phyloP scores from a whole-genome alignment of 2,888 invertebrate species.

The Lepidochitona cinerea region DNA sequence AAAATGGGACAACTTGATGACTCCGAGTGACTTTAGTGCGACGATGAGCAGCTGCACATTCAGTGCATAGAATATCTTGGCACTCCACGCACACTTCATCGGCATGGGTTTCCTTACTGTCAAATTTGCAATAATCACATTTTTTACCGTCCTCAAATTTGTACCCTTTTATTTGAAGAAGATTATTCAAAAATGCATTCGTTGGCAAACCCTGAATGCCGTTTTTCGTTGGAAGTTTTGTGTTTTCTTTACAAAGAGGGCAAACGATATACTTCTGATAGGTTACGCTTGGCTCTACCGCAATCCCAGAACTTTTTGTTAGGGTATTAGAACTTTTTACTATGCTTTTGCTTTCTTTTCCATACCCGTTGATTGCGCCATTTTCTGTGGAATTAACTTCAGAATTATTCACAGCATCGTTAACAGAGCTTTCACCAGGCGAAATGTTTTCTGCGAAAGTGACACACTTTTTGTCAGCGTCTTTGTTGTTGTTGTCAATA shows the following conservation, averaged over 20 bases:
- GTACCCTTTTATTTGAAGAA: constrained; percentile 47
- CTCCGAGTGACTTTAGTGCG: constrained; percentile 60
- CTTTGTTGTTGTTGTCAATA: background rate
- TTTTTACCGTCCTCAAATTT: constrained; percentile 38
- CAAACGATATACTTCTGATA: background rate
- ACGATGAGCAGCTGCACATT: constrained; percentile 55
- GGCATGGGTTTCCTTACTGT: constrained; percentile 43
- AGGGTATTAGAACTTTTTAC: background rate
- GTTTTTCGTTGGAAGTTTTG: background rate
- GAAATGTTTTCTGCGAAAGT: too few relatives aligned
- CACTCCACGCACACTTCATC: constrained; percentile 58
- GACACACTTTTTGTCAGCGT: background rate
- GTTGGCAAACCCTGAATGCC: background rate
- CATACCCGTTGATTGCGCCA: background rate
- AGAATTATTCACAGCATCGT: background rate
- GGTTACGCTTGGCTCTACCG: background rate
- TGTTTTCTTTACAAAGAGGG: background rate
- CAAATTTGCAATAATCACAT: constrained; percentile 60
- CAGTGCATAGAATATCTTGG: constrained; percentile 59
- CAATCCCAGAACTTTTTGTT: too few relatives aligned
- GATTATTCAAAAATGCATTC: constrained; percentile 46
- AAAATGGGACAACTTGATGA: constrained; percentile 55
- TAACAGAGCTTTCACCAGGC: background rate
- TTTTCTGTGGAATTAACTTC: background rate
- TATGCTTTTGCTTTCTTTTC: too few relatives aligned